A percentile compares a stretch with the other conserved stretches of the same genome.
Conservation (phyloP, 2,113 vertebrate species). For the Ginglymostoma cirratum region DNA sequence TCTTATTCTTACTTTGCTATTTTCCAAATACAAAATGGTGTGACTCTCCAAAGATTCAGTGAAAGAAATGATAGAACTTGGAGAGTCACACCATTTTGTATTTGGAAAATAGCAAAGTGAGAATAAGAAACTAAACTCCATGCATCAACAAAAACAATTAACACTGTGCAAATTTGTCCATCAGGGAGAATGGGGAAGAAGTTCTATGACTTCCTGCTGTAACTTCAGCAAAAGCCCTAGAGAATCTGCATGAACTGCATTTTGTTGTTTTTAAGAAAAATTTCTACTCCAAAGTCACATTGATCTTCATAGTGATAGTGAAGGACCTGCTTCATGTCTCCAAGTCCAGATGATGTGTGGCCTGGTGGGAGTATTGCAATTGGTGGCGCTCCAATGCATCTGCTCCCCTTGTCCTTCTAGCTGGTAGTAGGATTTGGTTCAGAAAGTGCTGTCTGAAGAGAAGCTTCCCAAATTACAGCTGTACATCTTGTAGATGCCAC, state of each 20-base stretch:
- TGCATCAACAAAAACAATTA: neutral
- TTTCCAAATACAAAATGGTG: neutral
- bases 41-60: neutral
- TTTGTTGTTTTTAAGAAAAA: neutral
- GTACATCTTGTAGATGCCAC: no score
- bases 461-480: no score
- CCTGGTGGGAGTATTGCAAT: no score
- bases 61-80: neutral
- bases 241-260: neutral
- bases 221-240: neutral
- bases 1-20: neutral
- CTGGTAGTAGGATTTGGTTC: no score
- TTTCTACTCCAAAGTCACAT: neutral
- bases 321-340: no score
- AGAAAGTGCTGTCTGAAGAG: no score
- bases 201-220: neutral
- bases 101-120: neutral
- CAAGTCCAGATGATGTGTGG: no score
- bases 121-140: neutral
- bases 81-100: neutral
- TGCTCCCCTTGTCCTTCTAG: no score
- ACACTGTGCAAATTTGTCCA: neutral
- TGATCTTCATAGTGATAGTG: neutral
- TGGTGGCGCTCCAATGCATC: no score
- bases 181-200: neutral